These are phyloP conservation scores for Sarcoramphus papa DNA, from an alignment of 2,797 vertebrate genomes.

Conservation along the genomic window DNA sequence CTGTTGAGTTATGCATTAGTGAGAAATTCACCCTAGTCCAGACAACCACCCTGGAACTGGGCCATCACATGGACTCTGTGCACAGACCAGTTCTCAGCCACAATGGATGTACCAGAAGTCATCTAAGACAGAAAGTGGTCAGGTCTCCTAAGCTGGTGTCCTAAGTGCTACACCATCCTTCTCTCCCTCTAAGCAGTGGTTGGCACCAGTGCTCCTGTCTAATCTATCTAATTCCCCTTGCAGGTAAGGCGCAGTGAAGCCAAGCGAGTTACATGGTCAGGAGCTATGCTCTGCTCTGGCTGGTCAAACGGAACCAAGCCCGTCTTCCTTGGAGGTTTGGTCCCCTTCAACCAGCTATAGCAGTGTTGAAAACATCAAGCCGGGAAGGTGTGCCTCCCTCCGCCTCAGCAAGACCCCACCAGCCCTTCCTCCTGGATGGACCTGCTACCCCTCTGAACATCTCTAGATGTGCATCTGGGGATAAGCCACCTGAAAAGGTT, in stretches of 20 bases:
- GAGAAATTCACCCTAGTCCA: background rate
- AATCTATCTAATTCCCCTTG: background rate
- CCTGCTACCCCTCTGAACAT: accelerated
- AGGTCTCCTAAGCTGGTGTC: background rate
- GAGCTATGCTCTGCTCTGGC: conserved; percentile 93
- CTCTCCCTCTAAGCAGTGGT: background rate
- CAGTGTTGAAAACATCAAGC: conserved; percentile 71
- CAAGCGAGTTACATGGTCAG: background rate
- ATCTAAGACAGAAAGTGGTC: background rate
- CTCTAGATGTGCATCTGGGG: background rate
- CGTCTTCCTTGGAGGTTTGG: conserved; percentile 98
- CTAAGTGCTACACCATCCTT: background rate
- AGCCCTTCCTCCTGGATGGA: background rate
- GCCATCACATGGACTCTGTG: too few relatives aligned
- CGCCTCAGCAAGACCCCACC: background rate
- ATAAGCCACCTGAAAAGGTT: background rate
- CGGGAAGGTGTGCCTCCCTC: background rate
- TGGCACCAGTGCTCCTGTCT: background rate
- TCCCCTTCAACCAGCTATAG: conserved; percentile 99
- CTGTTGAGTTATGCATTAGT: background rate
- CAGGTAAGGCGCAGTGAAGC: background rate
- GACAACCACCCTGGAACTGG: background rate
- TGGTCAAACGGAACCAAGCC: conserved; percentile 99
- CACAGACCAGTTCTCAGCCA: background rate
- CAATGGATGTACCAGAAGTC: background rate